Base-by-base conservation (phyloP, 1,140 invertebrate genomes). In the Drosophila miranda region DNA sequence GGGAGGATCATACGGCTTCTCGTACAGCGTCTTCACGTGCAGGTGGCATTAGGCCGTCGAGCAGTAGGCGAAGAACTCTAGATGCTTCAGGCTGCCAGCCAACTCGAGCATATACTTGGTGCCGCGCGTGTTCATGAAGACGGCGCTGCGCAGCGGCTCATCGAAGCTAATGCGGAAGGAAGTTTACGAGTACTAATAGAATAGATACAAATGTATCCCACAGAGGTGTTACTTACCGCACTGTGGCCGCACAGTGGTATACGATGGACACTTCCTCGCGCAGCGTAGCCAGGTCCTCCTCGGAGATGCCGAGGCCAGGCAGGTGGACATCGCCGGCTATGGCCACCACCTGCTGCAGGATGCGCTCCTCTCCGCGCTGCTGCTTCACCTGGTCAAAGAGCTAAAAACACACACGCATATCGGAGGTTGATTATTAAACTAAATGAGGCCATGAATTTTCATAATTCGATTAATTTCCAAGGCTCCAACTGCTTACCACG, bases 171-270 rank as follows among this genome's bases (percentile, higher is more conserved):
- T 38, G 0, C 1, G 9, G 3, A 5, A 0, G 9, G 6, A 6
- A 14, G 43, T 13, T 14, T 9, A 16, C 16, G 16, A 16, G 16
- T 16, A 19, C 6, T 9, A n/a, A 58, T 16, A 0, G n/a, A 3
- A 7, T 5, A 23, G 5, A 9, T 28, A 7, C 28, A 28, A 7
- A 28, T 28, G 28, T 3, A 30, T 30, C 16, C 6, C 13, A 14
- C 1, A 46, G 6, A 9, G 6, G 6, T 7, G 16, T 28, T 11
- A 49, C 74, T 76, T 28, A 90, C 89, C 90, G 88, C 57, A 96
- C 96, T 44, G 98, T 98, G 0, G 98, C 98, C 0, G 98, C 98
- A 28, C 94, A 96, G 84, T 99, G 98, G 84, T 97, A 97, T 0
- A 99, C 95, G 50, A 98, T 94, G 41, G 95, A 92, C 1, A 98